phyloP scores from a whole-genome alignment of 2,888 invertebrate species.

The Terebella lapidaria region DNA sequence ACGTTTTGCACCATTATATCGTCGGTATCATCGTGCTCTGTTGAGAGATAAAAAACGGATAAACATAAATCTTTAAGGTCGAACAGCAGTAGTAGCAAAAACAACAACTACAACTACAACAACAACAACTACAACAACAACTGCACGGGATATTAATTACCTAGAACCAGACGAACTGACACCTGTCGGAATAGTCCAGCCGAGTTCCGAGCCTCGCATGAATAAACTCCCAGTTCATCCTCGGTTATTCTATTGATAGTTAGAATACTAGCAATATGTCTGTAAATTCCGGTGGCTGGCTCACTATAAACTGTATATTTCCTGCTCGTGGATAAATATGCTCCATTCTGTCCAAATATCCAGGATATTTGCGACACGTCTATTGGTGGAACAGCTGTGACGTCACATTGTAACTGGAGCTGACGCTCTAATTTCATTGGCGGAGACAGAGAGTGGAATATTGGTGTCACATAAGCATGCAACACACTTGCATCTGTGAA shows the following conservation, averaged over 20 bases:
- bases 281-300: background rate
- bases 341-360: background rate
- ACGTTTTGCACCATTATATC: too few relatives aligned
- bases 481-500: background rate
- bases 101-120: too few relatives aligned
- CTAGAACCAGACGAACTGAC: background rate
- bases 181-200: background rate
- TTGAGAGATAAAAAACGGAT: too few relatives aligned
- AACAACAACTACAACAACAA: too few relatives aligned
- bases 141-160: too few relatives aligned
- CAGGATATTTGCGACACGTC: background rate
- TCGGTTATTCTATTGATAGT: background rate
- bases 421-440: background rate
- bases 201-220: background rate
- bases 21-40: too few relatives aligned
- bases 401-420: constrained; percentile 1
- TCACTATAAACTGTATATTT: background rate
- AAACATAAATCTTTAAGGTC: too few relatives aligned
- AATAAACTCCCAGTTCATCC: background rate
- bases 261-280: background rate
- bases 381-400: background rate
- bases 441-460: constrained; percentile 1
- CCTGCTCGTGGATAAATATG: background rate
- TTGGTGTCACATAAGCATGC: background rate
- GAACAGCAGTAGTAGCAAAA: too few relatives aligned